A percentile compares a stretch with the other conserved stretches of the same genome.
These are phyloP conservation scores for Protonibea diacanthus DNA, from an alignment of 2,797 vertebrate species.

Conservation along the genomic window DNA sequence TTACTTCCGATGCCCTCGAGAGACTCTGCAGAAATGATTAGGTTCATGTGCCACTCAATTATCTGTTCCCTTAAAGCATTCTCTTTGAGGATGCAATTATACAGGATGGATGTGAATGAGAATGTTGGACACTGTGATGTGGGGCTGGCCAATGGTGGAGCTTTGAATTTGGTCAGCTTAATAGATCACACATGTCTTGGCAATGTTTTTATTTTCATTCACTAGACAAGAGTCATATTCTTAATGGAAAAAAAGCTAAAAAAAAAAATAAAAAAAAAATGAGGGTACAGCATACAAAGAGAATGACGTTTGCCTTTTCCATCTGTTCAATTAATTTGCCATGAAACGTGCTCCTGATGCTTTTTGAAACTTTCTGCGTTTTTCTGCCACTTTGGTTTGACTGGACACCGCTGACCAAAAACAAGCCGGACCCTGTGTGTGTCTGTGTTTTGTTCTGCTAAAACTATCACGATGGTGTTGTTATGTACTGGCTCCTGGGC, in stretches of 20 bases:
- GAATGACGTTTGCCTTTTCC: conserved; percentile 58
- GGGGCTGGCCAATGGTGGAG: conserved; percentile 62
- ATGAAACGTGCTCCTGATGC: conserved; percentile 48
- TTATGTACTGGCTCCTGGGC: conserved; percentile 38
- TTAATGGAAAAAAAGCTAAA: conserved; percentile 34
- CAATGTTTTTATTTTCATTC: conserved; percentile 70
- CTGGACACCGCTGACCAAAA: conserved; percentile 35
- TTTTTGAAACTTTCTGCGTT: conserved; percentile 35
- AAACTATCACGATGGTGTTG: conserved; percentile 37
- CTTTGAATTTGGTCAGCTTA: conserved; percentile 66
- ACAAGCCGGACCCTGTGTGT: conserved; percentile 3
- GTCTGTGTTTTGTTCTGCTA: conserved; percentile 26
- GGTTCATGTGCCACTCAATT: conserved; percentile 81
- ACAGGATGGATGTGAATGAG: conserved; percentile 69
- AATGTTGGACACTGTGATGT: conserved; percentile 64
- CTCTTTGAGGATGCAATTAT: conserved; percentile 78
- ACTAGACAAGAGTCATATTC: conserved; percentile 60
- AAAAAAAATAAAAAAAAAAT: background rate
- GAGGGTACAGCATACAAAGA: conserved; percentile 36
- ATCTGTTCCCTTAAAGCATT: conserved; percentile 74
- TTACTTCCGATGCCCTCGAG: conserved; percentile 65
- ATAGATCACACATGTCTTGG: conserved; percentile 73
- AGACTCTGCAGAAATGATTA: conserved; percentile 75
- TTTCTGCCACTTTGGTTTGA: conserved; percentile 31
- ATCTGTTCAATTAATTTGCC: conserved; percentile 68